Base-by-base conservation (phyloP, 92 coral and sea anemone genomes). In the Blastomussa wellsi region DNA sequence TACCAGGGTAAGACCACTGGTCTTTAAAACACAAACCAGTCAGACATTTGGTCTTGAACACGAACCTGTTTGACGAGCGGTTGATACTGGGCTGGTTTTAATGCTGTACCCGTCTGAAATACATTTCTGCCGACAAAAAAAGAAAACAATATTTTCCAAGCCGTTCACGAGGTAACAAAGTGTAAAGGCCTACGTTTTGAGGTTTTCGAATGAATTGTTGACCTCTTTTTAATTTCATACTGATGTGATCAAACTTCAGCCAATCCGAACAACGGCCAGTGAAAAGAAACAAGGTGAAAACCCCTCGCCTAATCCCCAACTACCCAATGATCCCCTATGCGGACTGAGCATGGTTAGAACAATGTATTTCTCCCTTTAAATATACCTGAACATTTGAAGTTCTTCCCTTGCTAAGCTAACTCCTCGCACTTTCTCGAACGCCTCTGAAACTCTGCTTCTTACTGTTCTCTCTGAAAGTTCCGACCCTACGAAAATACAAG, bases 401-500 rank as follows among this genome's bases (percentile, higher is more conserved):
- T 94, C 92, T 28, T 92, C 94, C 67, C 98, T 88, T 13, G 97
- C 92, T n/a, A 82, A 55, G 60, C 88, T 90, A 32, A 94, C 81
- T 32, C 96, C 98, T 15, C 88, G 84, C 24, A 96, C 90, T 83
- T 92, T 94, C 82, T 94, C 96, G 75, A 96, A 96, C 33, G 92
- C 94, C 71, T 93, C 95, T 0, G 96, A 91, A 73, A 96, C 89
- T 84, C 93, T 92, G 68, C 87, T 72, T 78, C 95, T 89, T 11
- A 91, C 93, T 15, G 94, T 91, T 77, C 74, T 85, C 84, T 91
- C 94, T 3, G 72, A 75, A 24, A 89, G 79, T 32, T 91, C 94
- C 2, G 79, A 39, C 9, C 92, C 94, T 91, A 65, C 0, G 20
- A 26, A 72, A 49, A 53, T 55, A 3, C 3, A 37, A 57, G 33